These are phyloP conservation scores for Ptychadena robeensis DNA, from an alignment of 2,797 vertebrate species.

Conservation along the genomic window DNA sequence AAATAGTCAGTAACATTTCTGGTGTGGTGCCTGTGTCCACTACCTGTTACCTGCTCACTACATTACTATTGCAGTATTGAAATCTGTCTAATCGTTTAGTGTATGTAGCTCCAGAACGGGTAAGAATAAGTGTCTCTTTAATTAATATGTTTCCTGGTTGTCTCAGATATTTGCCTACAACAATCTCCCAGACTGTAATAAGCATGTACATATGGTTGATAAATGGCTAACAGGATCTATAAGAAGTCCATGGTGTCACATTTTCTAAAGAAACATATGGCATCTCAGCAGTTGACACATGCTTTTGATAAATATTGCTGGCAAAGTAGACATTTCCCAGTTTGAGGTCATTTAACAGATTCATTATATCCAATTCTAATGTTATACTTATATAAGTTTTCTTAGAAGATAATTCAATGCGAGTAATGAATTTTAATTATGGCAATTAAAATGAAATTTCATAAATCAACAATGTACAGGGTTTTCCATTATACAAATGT, in stretches of 20 bases:
- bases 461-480: neutral
- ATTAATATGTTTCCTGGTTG: neutral
- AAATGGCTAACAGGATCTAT: conserved; percentile 37
- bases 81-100: neutral
- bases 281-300: conserved; percentile 65
- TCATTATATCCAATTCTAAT: conserved; percentile 3
- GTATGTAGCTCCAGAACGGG: neutral
- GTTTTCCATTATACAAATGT: neutral
- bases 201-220: conserved; percentile 37
- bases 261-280: conserved; percentile 63
- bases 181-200: conserved; percentile 27
- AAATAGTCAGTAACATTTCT: no score
- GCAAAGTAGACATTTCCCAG: conserved; percentile 52
- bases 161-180: conserved; percentile 1
- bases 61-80: no score
- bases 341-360: conserved; percentile 65
- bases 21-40: no score
- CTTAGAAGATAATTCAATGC: neutral
- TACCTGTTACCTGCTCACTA: no score
- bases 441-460: neutral
- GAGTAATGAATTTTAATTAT: neutral
- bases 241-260: conserved; percentile 42
- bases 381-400: neutral
- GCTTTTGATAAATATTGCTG: conserved; percentile 67
- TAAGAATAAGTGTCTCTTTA: neutral